These are phyloP conservation scores for Leguminivora glycinivorella DNA, from an alignment of 1,140 invertebrate genomes.

Conservation along the genomic window DNA sequence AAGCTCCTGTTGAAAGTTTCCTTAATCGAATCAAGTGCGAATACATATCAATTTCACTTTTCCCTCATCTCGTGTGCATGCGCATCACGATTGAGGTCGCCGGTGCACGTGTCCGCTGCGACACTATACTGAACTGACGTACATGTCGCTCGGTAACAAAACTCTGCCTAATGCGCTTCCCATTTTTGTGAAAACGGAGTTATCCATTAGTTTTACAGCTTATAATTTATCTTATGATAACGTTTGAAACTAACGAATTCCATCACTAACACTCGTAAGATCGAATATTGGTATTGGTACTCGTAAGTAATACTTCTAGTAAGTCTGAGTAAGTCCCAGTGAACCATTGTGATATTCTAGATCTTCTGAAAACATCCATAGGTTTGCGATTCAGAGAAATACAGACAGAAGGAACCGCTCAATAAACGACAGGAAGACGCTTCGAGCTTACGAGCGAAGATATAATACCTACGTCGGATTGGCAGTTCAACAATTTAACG, in stretches of 20 bases:
- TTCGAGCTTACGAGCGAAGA: slow-evolving; percentile 56
- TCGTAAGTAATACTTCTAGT: background rate
- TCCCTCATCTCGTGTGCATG: slow-evolving; percentile 69
- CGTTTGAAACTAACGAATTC: background rate
- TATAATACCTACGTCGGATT: slow-evolving; percentile 52
- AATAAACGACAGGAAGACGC: slow-evolving; percentile 54
- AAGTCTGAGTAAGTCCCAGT: background rate
- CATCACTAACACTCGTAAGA: background rate
- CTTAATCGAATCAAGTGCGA: slow-evolving; percentile 54
- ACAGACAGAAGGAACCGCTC: slow-evolving; percentile 37
- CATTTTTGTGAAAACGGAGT: background rate
- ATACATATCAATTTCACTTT: slow-evolving; percentile 76
- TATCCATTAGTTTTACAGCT: background rate
- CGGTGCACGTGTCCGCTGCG: slow-evolving; percentile 54
- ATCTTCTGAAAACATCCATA: slow-evolving; percentile 6
- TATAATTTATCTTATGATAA: background rate
- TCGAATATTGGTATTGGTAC: background rate
- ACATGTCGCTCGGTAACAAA: background rate
- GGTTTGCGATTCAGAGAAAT: slow-evolving; percentile 33
- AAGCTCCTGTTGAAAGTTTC: slow-evolving; percentile 74
- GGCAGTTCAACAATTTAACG: slow-evolving; percentile 59
- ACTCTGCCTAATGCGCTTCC: background rate
- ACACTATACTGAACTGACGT: slow-evolving; percentile 33
- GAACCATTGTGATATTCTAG: background rate
- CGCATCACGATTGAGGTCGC: slow-evolving; percentile 70